Conservation (phyloP, 1,140 invertebrate genomes). For the Aphelinus atriplicis region DNA sequence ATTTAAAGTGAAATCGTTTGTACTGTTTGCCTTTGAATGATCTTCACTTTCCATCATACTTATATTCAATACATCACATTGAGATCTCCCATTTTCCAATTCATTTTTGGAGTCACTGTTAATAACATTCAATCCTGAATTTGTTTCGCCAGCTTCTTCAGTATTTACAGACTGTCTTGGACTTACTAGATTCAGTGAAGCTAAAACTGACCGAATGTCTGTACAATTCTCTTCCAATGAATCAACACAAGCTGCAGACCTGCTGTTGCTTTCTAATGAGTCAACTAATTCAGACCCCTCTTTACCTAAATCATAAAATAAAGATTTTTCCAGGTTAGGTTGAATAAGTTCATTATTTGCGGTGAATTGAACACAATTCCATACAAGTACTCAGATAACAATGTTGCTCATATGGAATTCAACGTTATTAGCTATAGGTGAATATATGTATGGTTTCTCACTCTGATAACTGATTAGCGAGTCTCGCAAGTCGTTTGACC, state of each 20-base stretch:
- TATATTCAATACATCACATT: neutral
- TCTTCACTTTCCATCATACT: neutral
- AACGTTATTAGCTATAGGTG: neutral
- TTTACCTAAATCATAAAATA: slow-evolving; percentile 4
- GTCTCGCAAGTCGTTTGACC: slow-evolving; percentile 23
- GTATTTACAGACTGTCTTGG: neutral
- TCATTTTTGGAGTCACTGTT: slow-evolving; percentile 2
- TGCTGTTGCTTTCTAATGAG: neutral
- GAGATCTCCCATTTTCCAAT: neutral
- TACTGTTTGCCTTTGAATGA: too few species aligned
- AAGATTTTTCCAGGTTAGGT: too few species aligned
- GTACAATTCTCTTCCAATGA: neutral
- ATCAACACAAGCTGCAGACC: neutral
- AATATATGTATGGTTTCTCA: neutral
- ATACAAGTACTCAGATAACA: too few species aligned
- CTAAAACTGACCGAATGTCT: slow-evolving; percentile 13
- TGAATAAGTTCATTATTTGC: too few species aligned
- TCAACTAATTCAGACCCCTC: slow-evolving; percentile 10
- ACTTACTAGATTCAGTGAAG: neutral
- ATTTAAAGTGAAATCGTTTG: too few species aligned
- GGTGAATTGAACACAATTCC: too few species aligned
- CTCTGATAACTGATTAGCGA: slow-evolving; percentile 27
- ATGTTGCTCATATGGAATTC: too few species aligned
- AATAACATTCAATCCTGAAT: neutral
- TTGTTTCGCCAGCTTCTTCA: neutral